These are phyloP conservation scores for Alces alces DNA, from an alignment of 2,113 vertebrate genomes.

Conservation along the genomic window DNA sequence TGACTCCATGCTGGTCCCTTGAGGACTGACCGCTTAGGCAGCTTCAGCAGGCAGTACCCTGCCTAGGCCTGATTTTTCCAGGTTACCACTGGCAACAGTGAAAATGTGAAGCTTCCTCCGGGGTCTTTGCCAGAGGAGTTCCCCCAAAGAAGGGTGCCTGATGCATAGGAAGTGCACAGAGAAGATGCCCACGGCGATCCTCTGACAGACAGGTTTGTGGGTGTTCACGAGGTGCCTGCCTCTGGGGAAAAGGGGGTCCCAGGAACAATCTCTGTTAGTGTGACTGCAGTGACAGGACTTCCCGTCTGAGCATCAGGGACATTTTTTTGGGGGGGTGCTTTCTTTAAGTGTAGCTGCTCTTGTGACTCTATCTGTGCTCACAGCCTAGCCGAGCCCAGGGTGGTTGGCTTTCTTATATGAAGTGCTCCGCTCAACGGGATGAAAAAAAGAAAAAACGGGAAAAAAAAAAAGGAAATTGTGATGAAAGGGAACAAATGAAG, in stretches of 20 bases:
- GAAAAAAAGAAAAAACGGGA: not conserved
- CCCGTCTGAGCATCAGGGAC: not conserved
- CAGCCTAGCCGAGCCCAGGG: not conserved
- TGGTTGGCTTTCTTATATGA: not conserved
- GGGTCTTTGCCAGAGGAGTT: not conserved
- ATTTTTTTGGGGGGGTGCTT: not conserved
- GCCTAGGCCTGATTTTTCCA: not conserved
- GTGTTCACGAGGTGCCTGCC: not conserved
- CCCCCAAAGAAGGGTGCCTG: not conserved
- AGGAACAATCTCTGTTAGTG: not conserved
- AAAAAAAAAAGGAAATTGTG: not conserved
- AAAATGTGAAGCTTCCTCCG: not conserved
- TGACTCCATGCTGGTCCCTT: not conserved
- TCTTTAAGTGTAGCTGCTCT: not conserved
- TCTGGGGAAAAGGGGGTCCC: not conserved
- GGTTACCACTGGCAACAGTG: rapidly evolving
- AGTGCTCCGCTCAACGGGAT: not conserved
- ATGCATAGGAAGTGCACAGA: not conserved
- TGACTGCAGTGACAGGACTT: not conserved
- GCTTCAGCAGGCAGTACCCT: not conserved
- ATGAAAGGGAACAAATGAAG: not conserved
- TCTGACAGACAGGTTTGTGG: not conserved
- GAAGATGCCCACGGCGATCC: rapidly evolving
- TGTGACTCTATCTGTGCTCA: not conserved
- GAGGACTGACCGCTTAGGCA: not conserved